phyloP scores from a whole-genome alignment of 2,797 vertebrate species.

The Mallotus villosus region DNA sequence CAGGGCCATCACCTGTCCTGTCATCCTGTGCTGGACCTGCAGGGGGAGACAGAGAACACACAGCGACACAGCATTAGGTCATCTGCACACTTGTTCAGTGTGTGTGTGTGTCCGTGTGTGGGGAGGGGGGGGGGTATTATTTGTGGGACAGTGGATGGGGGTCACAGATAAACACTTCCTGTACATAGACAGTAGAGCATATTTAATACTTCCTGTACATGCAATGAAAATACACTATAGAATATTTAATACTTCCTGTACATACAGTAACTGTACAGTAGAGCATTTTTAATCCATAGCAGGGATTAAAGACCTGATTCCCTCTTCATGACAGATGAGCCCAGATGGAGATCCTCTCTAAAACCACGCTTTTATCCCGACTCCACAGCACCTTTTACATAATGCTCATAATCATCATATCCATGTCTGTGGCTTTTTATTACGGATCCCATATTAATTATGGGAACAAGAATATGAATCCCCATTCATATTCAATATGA shows the following conservation, averaged over 20 bases:
- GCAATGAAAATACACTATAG: no score
- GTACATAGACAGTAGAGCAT: no score
- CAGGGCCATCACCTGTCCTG: constrained; percentile 95
- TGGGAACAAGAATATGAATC: no score
- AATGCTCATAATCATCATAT: not conserved
- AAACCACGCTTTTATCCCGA: not conserved
- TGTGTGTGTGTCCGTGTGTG: no score
- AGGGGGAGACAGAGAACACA: constrained; percentile 14
- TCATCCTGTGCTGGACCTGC: constrained; percentile 92
- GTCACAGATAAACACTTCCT: no score
- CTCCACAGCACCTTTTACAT: not conserved
- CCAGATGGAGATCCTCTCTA: not conserved
- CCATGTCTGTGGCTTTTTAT: not conserved
- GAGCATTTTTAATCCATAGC: not conserved
- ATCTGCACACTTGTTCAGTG: not conserved
- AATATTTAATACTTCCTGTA: not conserved
- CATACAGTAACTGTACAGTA: not conserved
- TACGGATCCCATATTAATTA: no score
- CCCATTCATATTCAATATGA: no score
- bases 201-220: no score
- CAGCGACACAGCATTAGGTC: not conserved
- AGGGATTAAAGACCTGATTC: not conserved
- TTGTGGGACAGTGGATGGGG: no score
- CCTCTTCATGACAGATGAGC: not conserved
- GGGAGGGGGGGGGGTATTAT: no score